phyloP scores from a whole-genome alignment of 2,888 invertebrate genomes.

The Conchocele bisecta region DNA sequence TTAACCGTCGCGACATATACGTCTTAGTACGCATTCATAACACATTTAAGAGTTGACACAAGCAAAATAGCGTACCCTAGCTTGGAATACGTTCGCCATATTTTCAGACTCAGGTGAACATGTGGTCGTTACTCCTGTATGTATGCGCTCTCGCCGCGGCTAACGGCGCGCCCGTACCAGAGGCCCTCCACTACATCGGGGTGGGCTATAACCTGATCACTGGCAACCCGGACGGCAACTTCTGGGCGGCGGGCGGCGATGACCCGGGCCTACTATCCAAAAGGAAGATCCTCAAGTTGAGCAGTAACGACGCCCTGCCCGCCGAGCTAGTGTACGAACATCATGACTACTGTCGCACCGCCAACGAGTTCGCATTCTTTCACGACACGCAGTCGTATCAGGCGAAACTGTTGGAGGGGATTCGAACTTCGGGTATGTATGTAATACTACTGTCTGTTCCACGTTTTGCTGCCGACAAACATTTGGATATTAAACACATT shows the following conservation, averaged over 20 bases:
- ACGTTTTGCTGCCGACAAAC: too few relatives aligned
- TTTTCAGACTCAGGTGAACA: too few relatives aligned
- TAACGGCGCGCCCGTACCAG: constrained; percentile 43
- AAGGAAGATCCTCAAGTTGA: constrained; percentile 43
- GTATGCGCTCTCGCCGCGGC: too few relatives aligned
- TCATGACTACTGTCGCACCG: constrained; percentile 50
- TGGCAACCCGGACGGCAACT: constrained; percentile 59
- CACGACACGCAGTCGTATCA: constrained; percentile 52
- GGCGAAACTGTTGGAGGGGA: constrained; percentile 46
- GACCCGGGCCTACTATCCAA: constrained; percentile 54
- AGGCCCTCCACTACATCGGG: constrained; percentile 55
- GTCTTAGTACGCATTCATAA: too few relatives aligned
- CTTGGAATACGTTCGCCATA: too few relatives aligned
- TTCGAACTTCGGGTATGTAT: constrained; percentile 35
- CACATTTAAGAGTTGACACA: too few relatives aligned
- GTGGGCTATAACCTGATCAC: constrained; percentile 53
- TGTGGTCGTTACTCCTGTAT: too few relatives aligned
- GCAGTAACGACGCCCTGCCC: constrained; percentile 27
- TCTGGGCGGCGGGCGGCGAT: constrained; percentile 56
- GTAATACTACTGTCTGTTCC: too few relatives aligned
- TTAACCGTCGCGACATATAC: too few relatives aligned
- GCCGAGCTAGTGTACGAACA: constrained; percentile 50
- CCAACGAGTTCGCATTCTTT: constrained; percentile 51
- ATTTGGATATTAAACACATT: too few relatives aligned
- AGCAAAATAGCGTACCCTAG: too few relatives aligned